Percentiles rank a stretch among this genome's conserved stretches.
phyloP scores from a whole-genome alignment of 1,140 invertebrate genomes.

The Adoxophyes honmai region DNA sequence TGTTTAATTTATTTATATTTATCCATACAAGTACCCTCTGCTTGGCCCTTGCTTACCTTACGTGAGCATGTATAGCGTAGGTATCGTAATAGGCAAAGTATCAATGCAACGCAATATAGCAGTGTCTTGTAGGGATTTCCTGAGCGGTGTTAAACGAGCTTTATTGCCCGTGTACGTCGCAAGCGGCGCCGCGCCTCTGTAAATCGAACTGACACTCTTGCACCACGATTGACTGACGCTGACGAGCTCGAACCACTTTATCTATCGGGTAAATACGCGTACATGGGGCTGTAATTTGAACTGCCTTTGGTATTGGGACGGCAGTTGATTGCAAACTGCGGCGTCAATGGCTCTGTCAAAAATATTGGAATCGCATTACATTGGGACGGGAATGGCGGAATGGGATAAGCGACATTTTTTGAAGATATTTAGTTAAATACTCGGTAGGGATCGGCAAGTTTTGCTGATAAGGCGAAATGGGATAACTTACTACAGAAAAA shows the following conservation, averaged over 20 bases:
- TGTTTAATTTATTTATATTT: no score
- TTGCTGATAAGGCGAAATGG: no score
- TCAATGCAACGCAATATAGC: slow-evolving; percentile 24
- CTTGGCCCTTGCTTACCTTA: no score
- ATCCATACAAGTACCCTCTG: no score
- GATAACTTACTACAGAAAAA: no score
- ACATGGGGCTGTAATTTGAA: background rate
- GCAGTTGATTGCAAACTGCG: background rate
- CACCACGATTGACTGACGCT: slow-evolving; percentile 58
- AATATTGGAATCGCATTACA: background rate
- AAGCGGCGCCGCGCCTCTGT: slow-evolving; percentile 34
- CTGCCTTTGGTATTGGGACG: background rate
- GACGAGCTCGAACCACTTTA: slow-evolving; percentile 38
- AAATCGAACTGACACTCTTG: slow-evolving; percentile 64
- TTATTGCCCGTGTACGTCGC: slow-evolving; percentile 51
- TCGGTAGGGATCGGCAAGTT: no score
- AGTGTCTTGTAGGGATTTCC: slow-evolving; percentile 36
- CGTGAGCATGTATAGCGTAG: background rate
- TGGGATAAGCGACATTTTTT: no score
- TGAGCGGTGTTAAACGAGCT: slow-evolving; percentile 44
- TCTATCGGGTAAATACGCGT: slow-evolving; percentile 17
- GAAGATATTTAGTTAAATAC: no score
- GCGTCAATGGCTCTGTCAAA: background rate
- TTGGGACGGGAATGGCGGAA: no score
- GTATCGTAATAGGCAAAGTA: slow-evolving; percentile 21